Evolutionary conservation across 2,888 invertebrate species (phyloP), one percentile per base, ranked within the genome.

Genomic region (Entomobrya proxima): DNA sequence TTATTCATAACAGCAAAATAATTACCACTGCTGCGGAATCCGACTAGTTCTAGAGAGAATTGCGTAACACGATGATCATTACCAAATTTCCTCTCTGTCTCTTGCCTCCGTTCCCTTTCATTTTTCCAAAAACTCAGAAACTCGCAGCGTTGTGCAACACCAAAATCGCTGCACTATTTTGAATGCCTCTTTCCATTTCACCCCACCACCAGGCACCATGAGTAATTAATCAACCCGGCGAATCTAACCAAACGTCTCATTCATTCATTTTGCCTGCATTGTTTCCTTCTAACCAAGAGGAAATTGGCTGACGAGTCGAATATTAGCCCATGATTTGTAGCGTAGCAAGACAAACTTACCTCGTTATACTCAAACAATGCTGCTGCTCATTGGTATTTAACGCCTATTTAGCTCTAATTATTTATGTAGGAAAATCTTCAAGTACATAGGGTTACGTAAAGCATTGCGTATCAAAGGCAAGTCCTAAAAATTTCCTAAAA

Each of bases 401-500:
- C 79, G 79, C 79, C 79, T 67, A 1, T 50, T 79, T 50, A 78
- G 9, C 47, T 30, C 44, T 32, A 64, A 78, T 78, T 37, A 35
- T n/a, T 35, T 15, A 15, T 27, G 9, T 11, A 6, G 30, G 64
- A 32, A 64, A 37, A n/a, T 11, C 11, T n/a, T n/a, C n/a, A n/a
- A n/a, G n/a, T n/a, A n/a, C n/a, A n/a, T n/a, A 6, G 15, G 15
- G n/a, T n/a, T n/a, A n/a, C n/a, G n/a, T n/a, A n/a, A n/a, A n/a
- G n/a, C n/a, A n/a, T n/a, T n/a, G n/a, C n/a, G n/a, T n/a, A n/a
- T n/a, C n/a, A n/a, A n/a, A n/a, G n/a, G n/a, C n/a, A n/a, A n/a
- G n/a, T n/a, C n/a, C n/a, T n/a, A n/a, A n/a, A n/a, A n/a, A n/a
- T n/a, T n/a, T n/a, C n/a, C n/a, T n/a, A n/a, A n/a, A n/a, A n/a